phyloP scores from a whole-genome alignment of 2,113 vertebrate genomes.

The Lepisosteus osseus region DNA sequence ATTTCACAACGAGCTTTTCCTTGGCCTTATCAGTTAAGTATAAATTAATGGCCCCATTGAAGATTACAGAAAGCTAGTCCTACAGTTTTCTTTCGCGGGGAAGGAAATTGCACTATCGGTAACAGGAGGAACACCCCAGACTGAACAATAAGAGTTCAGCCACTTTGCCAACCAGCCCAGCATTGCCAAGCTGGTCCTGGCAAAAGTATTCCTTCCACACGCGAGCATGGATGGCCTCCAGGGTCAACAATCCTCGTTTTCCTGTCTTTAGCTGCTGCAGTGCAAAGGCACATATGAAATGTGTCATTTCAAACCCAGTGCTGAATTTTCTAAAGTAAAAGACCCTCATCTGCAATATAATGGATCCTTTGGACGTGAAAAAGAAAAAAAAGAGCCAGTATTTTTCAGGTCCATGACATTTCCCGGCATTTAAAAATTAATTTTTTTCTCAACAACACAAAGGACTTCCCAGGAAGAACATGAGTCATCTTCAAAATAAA shows the following conservation, averaged over 20 bases:
- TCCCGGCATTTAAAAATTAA: no score
- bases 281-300: neutral
- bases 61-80: neutral
- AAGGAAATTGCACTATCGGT: neutral
- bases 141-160: neutral
- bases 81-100: neutral
- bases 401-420: no score
- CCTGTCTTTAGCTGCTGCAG: neutral
- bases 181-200: neutral
- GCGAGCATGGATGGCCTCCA: no score
- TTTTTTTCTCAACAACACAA: no score
- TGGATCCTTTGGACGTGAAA: no score
- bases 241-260: neutral
- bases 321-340: neutral
- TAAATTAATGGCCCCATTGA: neutral
- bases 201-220: no score
- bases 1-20: neutral
- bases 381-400: no score
- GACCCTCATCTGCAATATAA: no score
- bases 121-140: neutral
- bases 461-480: no score
- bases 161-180: neutral
- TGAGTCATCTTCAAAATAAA: no score
- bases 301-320: constrained; percentile 4
- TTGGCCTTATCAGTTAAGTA: no score